Base-by-base conservation (phyloP, 1,140 invertebrate genomes). In the Megalopta genalis region DNA sequence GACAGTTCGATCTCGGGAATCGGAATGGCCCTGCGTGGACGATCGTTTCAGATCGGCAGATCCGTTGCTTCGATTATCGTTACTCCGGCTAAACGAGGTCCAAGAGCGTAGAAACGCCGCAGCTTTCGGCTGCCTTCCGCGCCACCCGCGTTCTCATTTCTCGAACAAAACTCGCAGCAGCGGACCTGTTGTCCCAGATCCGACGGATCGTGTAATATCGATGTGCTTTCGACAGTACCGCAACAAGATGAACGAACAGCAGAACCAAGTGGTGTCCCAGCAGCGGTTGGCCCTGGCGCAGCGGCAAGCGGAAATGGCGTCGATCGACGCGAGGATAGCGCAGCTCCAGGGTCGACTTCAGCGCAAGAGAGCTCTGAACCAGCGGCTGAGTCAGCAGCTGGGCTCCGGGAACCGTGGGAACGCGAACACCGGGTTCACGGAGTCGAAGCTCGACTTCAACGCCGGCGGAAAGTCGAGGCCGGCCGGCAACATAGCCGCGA, bases 211-310 rank as follows among this genome's bases (percentile, higher is more conserved):
- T 52, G 12, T 23, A 46, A 42, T 37, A 18, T 23, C 59, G 8
- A 60, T 72, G 75, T 60, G 54, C 2, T 52, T 18, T 75, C 93
- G 94, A 60, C 93, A 99, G 98, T 98, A 98, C 91, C 97, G 98
- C 32, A 99, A 99, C 93, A 98, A 99, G 91, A 93, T 99, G 90
- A 98, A 98, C 91, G 97, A 99, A 90, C 97, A 99, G 89, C 98
- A 99, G 92, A 98, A 97, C 90, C 96, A 96, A 54, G 94, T 97
- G 77, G 94, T 99, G 71, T 95, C 96, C 68, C 95, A 97, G 83
- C 98, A 99, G 92, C 94, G 97, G 64, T 96, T 98, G 82, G 96
- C 97, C 23, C 91, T 99, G 82, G 95, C 96, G 23, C 96, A 97
- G 84, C 92, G 97, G 37, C 97, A 98, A 89, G 97, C 97, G 77